phyloP scores from a whole-genome alignment of 2,113 vertebrate species.

The Syngnathus scovelli region DNA sequence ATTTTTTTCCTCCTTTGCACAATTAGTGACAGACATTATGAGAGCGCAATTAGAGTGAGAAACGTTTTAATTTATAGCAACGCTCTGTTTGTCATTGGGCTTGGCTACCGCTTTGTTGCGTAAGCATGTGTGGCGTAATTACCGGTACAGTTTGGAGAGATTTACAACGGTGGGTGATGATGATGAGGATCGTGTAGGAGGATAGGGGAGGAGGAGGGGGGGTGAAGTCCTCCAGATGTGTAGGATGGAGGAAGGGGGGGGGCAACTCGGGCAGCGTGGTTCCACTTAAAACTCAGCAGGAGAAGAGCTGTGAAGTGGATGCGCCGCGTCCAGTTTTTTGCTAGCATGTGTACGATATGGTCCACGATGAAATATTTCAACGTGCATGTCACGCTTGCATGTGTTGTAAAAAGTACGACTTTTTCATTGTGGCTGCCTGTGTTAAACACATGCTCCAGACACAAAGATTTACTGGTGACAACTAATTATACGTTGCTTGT shows the following conservation, averaged over 20 bases:
- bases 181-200: slow-evolving; percentile 41
- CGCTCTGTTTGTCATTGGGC: slow-evolving; percentile 75
- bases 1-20: slow-evolving; percentile 47
- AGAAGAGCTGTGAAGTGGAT: slow-evolving; percentile 50
- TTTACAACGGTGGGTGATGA: slow-evolving; percentile 50
- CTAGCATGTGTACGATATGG: slow-evolving; percentile 20
- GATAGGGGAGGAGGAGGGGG: slow-evolving; percentile 21
- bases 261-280: slow-evolving; percentile 34
- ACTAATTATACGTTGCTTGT: not conserved
- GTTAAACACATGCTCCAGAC: slow-evolving; percentile 50
- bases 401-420: slow-evolving; percentile 35
- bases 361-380: slow-evolving; percentile 43
- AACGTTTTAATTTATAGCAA: slow-evolving; percentile 69
- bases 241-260: slow-evolving; percentile 10
- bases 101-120: slow-evolving; percentile 71
- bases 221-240: slow-evolving; percentile 59
- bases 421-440: slow-evolving; percentile 41
- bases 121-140: slow-evolving; percentile 67
- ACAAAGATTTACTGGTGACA: slow-evolving; percentile 49
- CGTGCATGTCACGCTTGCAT: slow-evolving; percentile 34
- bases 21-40: slow-evolving; percentile 71
- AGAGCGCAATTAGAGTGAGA: slow-evolving; percentile 67
- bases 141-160: slow-evolving; percentile 59
- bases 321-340: slow-evolving; percentile 23
- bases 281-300: slow-evolving; percentile 63